Evolutionary conservation across 1,140 invertebrate genomes (phyloP).

Genomic region (Asobara japonica): DNA sequence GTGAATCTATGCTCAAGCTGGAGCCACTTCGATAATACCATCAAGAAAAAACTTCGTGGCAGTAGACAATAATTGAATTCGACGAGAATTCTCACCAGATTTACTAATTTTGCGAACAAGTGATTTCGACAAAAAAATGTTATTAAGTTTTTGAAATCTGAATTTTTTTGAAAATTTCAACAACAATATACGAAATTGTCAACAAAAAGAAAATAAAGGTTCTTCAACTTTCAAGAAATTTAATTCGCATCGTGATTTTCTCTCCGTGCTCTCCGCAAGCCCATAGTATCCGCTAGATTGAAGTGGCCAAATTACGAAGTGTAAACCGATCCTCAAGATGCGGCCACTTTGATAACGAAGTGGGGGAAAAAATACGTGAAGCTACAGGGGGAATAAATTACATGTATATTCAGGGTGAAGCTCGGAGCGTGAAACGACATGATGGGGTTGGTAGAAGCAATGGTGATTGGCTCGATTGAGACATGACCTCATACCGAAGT

Average conservation of each 20-base stretch:
- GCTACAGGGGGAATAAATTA: constrained; percentile 30
- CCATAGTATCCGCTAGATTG: neutral
- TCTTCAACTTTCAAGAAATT: no score
- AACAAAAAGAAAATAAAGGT: no score
- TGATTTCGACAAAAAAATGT: no score
- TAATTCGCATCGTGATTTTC: no score
- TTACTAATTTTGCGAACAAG: no score
- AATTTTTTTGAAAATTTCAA: no score
- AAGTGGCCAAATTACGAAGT: neutral
- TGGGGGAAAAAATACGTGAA: constrained; percentile 8
- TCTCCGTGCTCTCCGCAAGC: neutral
- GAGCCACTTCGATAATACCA: neutral
- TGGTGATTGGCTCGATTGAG: constrained; percentile 36
- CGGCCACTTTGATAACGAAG: constrained; percentile 1
- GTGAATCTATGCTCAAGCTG: neutral
- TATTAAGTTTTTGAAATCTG: no score
- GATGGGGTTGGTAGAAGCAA: constrained; percentile 27
- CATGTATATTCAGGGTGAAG: constrained; percentile 36
- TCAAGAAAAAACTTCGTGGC: no score
- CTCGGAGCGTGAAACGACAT: constrained; percentile 39
- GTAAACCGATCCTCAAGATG: neutral
- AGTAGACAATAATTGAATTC: no score
- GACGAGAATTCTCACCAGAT: no score
- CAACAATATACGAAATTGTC: no score
- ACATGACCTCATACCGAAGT: constrained; percentile 22